These are phyloP conservation scores for Tyria jacobaeae DNA, from an alignment of 2,888 invertebrate genomes.

Conservation along the genomic window DNA sequence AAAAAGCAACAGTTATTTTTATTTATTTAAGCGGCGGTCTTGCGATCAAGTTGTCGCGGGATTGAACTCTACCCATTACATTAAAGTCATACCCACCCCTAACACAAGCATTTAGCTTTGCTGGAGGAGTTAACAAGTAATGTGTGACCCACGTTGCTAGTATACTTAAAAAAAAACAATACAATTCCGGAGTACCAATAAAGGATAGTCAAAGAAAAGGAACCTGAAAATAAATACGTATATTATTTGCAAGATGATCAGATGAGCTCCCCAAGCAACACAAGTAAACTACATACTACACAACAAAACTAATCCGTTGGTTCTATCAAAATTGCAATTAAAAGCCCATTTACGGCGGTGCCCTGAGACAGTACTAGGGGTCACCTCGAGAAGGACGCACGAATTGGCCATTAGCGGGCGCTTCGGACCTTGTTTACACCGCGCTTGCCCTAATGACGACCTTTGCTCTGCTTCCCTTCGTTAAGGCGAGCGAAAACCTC, in stretches of 20 bases:
- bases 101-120: too few species aligned
- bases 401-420: conserved; percentile 87
- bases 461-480: conserved; percentile 87
- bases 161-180: too few species aligned
- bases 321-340: conserved; percentile 85
- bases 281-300: conserved; percentile 54
- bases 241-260: too few species aligned
- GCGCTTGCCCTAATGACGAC: conserved; percentile 87
- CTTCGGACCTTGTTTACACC: conserved; percentile 87
- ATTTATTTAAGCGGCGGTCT: too few species aligned
- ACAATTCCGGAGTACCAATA: neutral
- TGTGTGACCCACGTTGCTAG: too few species aligned
- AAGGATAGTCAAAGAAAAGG: neutral
- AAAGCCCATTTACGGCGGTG: conserved; percentile 82
- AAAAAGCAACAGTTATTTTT: too few species aligned
- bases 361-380: conserved; percentile 80
- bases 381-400: conserved; percentile 84
- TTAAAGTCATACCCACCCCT: too few species aligned
- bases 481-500: conserved; percentile 87
- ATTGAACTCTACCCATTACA: too few species aligned
- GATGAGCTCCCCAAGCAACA: conserved; percentile 24
- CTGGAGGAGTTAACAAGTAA: too few species aligned
- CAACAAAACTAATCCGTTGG: conserved; percentile 78
- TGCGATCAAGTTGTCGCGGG: too few species aligned
- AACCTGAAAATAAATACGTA: neutral